Evolutionary conservation across 1,140 invertebrate genomes (phyloP).

Genomic region (Phymastichus coffea): DNA sequence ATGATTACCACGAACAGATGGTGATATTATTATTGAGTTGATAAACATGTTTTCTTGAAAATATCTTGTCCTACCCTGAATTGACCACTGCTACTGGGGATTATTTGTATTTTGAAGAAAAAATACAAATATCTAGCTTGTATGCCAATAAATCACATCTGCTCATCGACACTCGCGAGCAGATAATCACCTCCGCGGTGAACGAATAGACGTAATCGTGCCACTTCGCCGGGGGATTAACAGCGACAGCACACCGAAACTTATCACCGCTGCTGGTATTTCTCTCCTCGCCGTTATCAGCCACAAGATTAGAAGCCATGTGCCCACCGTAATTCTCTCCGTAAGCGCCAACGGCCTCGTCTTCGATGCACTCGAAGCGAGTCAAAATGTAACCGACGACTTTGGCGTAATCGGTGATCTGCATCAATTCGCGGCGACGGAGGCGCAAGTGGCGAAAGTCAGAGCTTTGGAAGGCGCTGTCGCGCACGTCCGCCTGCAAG

Average conservation of each 20-base stretch:
- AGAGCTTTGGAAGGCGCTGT: constrained; percentile 8
- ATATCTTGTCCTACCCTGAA: too few relatives aligned
- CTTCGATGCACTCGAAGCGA: constrained; percentile 5
- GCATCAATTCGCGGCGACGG: background rate
- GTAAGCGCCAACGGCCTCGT: background rate
- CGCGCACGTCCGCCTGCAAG: constrained; percentile 21
- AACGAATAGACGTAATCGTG: constrained; percentile 7
- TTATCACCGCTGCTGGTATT: background rate
- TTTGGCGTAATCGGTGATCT: constrained; percentile 7
- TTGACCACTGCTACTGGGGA: too few relatives aligned
- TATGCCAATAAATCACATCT: too few relatives aligned
- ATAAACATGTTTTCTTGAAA: too few relatives aligned
- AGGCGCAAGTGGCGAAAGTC: background rate
- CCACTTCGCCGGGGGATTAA: constrained; percentile 10
- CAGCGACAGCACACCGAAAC: constrained; percentile 10
- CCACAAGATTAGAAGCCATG: constrained; percentile 8
- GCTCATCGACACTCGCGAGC: too few relatives aligned
- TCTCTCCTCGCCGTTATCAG: background rate
- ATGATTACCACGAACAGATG: too few relatives aligned
- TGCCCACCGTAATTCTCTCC: constrained; percentile 25
- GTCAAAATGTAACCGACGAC: background rate
- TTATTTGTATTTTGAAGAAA: too few relatives aligned
- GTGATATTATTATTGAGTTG: too few relatives aligned
- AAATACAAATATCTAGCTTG: too few relatives aligned
- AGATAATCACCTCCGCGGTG: background rate